Base-by-base conservation (phyloP, 2,113 vertebrate species). In the Channa argus region DNA sequence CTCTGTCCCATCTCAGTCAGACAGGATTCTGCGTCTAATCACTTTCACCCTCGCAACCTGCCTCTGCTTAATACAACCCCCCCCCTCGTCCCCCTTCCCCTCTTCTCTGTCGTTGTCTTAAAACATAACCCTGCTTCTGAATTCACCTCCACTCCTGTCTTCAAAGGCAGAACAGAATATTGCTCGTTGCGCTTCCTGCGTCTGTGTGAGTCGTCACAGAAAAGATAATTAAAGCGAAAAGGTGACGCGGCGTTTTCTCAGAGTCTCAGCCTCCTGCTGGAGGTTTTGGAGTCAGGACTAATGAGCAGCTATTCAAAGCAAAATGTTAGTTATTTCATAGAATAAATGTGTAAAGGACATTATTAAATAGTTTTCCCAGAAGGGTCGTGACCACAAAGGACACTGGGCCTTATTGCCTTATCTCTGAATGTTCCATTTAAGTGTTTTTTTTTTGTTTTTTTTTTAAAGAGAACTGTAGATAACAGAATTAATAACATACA, bases 1-100 rank as follows among this genome's bases (percentile, higher is more conserved):
- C 79, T 77, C 38, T 7, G 41, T 69, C 73, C 63, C 43, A 66
- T 70, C 75, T 60, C 52, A 63, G 63, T 59, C 68, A 71, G 62
- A 70, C 63, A 55, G 73, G 60, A 74, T 77, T 62, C 64, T 46
- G 7, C 3, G 3, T 74, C 64, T 80, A 80, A 80, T 83, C 82
- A 51, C 68, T 58, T 43, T 82, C 64, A 74, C 79, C 72, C 69
- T 44, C 14, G 34, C 11, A n/a, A 63, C 75, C 79, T 14, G 60
- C 69, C 62, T 66, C 38, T 55, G 37, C 51, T 71, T 75, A 75
- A 79, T 53, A 61, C 71, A 5, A 41, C 46, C 38, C 10, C 36
- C 50, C 11, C 6, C 34, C n/a, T 15, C 9, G 15, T 10, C 56
- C 8, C 12, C 24, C 6, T 12, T 8, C 49, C 53, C 36, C 12